Percentiles rank a stretch among this genome's conserved stretches.
phyloP scores from a whole-genome alignment of 2,113 vertebrate genomes.

The Saimiri boliviensis region DNA sequence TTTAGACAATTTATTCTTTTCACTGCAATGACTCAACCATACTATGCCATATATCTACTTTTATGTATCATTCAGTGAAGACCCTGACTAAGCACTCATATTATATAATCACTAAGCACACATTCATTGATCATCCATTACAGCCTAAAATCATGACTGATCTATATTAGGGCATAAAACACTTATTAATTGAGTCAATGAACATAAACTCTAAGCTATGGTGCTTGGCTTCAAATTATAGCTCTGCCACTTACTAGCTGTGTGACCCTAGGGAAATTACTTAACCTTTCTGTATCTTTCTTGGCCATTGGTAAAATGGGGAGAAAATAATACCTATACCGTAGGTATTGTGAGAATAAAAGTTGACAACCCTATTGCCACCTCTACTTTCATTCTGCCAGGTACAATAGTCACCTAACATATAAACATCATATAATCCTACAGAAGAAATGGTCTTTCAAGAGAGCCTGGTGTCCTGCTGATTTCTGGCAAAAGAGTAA shows the following conservation, averaged over 20 bases:
- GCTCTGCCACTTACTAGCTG: not conserved
- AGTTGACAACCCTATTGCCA: not conserved
- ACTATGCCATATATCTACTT: conserved; percentile 11
- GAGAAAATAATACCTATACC: not conserved
- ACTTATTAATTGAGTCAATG: not conserved
- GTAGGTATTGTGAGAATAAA: not conserved
- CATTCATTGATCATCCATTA: not conserved
- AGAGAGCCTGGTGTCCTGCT: not conserved
- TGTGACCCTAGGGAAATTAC: not conserved
- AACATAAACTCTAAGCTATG: not conserved
- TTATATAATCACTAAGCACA: not conserved
- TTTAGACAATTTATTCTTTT: not conserved
- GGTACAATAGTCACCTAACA: not conserved
- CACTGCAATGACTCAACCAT: conserved; percentile 32
- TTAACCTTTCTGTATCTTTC: not conserved
- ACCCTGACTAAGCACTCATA: not conserved
- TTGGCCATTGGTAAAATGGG: not conserved
- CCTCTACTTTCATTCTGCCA: not conserved
- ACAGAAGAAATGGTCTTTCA: not conserved
- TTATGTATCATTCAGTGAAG: not conserved
- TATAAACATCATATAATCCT: not conserved
- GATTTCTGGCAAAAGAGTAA: not conserved
- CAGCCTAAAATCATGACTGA: not conserved
- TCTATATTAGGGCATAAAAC: not conserved
- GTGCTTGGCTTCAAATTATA: not conserved